Evolutionary conservation across 2,797 vertebrate species (phyloP), one percentile per base, ranked within the genome.

Genomic region (Gadopsis bispinosus): DNA sequence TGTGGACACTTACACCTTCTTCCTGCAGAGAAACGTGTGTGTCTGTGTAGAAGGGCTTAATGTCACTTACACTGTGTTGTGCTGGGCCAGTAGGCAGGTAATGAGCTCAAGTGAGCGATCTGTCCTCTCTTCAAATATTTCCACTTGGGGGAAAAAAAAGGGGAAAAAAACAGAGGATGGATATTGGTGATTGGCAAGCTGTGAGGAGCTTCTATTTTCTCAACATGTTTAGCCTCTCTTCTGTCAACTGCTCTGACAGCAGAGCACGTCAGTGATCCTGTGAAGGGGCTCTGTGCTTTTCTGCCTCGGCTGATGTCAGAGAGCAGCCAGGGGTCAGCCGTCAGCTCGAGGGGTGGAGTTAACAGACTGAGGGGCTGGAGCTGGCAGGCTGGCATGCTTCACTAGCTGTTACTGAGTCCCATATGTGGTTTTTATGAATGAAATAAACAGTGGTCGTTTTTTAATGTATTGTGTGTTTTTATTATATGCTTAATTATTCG

Each of bases 231-330:
- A 94, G 80, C 83, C 74, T 89, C 83, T 91, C 82, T 75, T 91
- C 90, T 92, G 89, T 93, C 88, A 89, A 88, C 86, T 47, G 61
- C 83, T 85, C 68, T 95, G 93, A 95, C 91, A 93, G 91, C 87
- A 76, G 79, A 83, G 89, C 81, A 90, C 92, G 92, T 93, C 90
- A 92, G 78, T 73, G 86, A 84, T 83, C 84, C 77, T 75, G 80
- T 63, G 84, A 81, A 84, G 88, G 85, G 86, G 87, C 83, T 87
- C 75, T 85, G 70, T 51, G 26, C 86, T 65, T 63, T 84, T 79
- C 82, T 81, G 79, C 83, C 78, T 81, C 3, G 73, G 76, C 83
- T 92, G 87, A 91, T 90, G 92, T 91, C 92, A 93, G 88, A 83
- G 93, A 92, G 92, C 91, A 94, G 79, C 71, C 81, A 80, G 86